A percentile compares a stretch with the other conserved stretches of the same genome.
phyloP scores from a whole-genome alignment of 2,113 vertebrate genomes.

The Nycticorax nycticorax region DNA sequence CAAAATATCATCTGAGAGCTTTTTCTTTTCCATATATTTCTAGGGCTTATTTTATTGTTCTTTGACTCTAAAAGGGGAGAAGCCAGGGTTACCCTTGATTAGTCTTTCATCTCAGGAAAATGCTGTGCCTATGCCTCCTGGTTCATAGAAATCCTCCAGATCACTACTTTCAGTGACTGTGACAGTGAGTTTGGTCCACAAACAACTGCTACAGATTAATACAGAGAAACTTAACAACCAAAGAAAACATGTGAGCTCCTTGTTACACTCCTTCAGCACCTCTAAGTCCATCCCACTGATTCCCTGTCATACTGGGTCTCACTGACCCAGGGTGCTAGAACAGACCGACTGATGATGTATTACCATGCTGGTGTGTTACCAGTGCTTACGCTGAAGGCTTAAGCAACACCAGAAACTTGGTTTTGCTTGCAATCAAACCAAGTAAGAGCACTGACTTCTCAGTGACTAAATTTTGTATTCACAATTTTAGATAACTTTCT shows the following conservation, averaged over 20 bases:
- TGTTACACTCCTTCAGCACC: background rate
- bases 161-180: background rate
- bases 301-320: background rate
- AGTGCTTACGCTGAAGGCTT: background rate
- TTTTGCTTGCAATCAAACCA: background rate
- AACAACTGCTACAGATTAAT: background rate
- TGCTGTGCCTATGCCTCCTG: background rate
- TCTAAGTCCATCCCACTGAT: background rate
- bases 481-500: background rate
- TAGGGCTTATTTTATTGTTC: constrained; percentile 39
- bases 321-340: background rate
- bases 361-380: accelerated
- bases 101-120: constrained; percentile 15
- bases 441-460: background rate
- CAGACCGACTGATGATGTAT: accelerated
- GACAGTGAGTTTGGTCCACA: background rate
- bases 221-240: background rate
- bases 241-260: background rate
- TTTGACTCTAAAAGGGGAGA: constrained; percentile 49
- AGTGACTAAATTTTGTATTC: background rate
- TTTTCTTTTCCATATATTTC: background rate
- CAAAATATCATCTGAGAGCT: constrained; percentile 65
- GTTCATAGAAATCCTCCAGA: background rate
- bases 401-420: background rate
- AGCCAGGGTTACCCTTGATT: background rate